Conservation (phyloP, 2,888 invertebrate genomes). For the Seira sanloemensis region DNA sequence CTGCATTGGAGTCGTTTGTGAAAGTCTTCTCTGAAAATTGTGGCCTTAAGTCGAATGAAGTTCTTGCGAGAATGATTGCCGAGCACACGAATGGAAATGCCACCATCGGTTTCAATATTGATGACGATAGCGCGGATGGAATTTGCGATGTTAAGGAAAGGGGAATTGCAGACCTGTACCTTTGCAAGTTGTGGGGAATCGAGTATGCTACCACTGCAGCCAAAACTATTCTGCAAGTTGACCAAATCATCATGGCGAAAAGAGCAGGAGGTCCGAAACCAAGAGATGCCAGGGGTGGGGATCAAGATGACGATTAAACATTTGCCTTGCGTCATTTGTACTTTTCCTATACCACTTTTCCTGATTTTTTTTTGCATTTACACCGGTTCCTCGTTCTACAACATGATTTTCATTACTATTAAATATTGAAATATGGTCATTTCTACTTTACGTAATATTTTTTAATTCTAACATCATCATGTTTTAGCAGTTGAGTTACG, state of each 20-base stretch:
- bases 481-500: too few relatives aligned
- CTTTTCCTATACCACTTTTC: slow-evolving; percentile 1
- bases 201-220: slow-evolving; percentile 97
- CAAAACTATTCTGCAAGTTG: slow-evolving; percentile 93
- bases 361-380: background rate
- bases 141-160: slow-evolving; percentile 86
- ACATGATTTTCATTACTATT: too few relatives aligned
- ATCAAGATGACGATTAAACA: slow-evolving; percentile 75
- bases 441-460: too few relatives aligned
- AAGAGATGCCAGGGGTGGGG: slow-evolving; percentile 79
- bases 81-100: slow-evolving; percentile 94
- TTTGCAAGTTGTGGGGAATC: slow-evolving; percentile 93
- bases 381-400: slow-evolving; percentile 7
- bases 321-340: background rate
- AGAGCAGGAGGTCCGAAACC: slow-evolving; percentile 96
- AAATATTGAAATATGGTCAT: too few relatives aligned
- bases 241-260: slow-evolving; percentile 99
- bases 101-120: slow-evolving; percentile 91
- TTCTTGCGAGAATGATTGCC: slow-evolving; percentile 91
- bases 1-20: slow-evolving; percentile 92
- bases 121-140: slow-evolving; percentile 82
- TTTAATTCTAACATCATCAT: too few relatives aligned
- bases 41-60: slow-evolving; percentile 91
- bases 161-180: slow-evolving; percentile 88
- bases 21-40: slow-evolving; percentile 96